Evolutionary conservation across 2,797 vertebrate species (phyloP).

Genomic region (Cyclopterus lumpus): DNA sequence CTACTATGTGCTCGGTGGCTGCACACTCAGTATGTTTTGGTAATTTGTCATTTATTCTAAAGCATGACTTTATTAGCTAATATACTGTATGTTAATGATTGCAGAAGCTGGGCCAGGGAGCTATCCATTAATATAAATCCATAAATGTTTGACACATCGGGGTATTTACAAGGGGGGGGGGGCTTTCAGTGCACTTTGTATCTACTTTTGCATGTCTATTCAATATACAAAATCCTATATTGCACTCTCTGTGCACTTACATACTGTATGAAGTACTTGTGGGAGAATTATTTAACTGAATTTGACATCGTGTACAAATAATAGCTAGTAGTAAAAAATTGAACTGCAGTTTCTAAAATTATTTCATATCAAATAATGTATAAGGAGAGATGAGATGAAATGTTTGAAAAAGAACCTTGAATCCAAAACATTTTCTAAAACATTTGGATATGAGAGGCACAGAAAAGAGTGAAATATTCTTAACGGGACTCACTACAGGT

Average conservation of each 20-base stretch:
- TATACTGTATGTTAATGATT: slow-evolving; percentile 62
- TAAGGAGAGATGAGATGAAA: not conserved
- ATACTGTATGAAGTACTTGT: not conserved
- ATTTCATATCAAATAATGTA: not conserved
- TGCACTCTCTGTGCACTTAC: not conserved
- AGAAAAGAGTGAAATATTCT: not conserved
- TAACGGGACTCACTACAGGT: not conserved
- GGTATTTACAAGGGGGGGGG: slow-evolving; percentile 40
- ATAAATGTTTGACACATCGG: slow-evolving; percentile 59
- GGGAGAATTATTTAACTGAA: not conserved
- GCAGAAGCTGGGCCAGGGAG: slow-evolving; percentile 15
- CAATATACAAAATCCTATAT: not conserved
- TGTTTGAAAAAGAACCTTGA: not conserved
- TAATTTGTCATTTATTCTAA: slow-evolving; percentile 28
- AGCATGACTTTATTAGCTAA: slow-evolving; percentile 26
- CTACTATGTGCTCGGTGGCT: not conserved
- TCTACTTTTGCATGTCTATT: slow-evolving; percentile 8
- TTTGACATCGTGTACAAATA: not conserved
- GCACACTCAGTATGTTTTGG: not conserved
- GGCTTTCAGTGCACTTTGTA: slow-evolving; percentile 49
- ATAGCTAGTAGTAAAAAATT: not conserved
- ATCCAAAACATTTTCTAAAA: not conserved
- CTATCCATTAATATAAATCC: slow-evolving; percentile 45
- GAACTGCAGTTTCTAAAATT: slow-evolving; percentile 6
- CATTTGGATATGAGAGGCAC: not conserved